Percentiles rank a stretch among this genome's conserved stretches.
Conservation (phyloP, 2,888 invertebrate genomes). For the Lasioglossum morio region DNA sequence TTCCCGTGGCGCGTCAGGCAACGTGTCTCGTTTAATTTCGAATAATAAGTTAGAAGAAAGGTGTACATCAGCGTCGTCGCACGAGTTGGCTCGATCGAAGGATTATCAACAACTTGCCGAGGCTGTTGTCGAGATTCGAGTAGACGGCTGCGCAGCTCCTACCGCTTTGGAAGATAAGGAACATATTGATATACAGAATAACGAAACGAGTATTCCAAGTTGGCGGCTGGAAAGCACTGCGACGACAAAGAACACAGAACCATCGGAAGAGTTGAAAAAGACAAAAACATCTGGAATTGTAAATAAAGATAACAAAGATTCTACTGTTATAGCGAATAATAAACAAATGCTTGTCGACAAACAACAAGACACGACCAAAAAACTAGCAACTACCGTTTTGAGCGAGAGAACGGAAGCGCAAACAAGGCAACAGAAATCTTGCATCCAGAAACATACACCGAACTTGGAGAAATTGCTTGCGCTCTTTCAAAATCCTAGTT, state of each 20-base stretch:
- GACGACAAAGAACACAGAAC: slow-evolving; percentile 5
- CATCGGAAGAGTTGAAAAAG: slow-evolving; percentile 35
- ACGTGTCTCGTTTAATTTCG: slow-evolving; percentile 39
- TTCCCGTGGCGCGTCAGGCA: slow-evolving; percentile 39
- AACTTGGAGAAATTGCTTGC: slow-evolving; percentile 89
- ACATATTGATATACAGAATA: slow-evolving; percentile 18
- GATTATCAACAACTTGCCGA: slow-evolving; percentile 32
- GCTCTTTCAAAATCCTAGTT: slow-evolving; percentile 88
- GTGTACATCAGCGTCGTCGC: background rate
- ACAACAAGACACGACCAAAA: slow-evolving; percentile 14
- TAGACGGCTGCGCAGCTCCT: slow-evolving; percentile 14
- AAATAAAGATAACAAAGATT: slow-evolving; percentile 32
- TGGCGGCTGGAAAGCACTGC: slow-evolving; percentile 19
- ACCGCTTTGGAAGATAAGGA: slow-evolving; percentile 14
- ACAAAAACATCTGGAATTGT: slow-evolving; percentile 33
- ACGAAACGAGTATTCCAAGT: slow-evolving; percentile 32
- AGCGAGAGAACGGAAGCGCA: slow-evolving; percentile 43
- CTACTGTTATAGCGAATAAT: slow-evolving; percentile 21
- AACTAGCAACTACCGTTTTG: slow-evolving; percentile 16
- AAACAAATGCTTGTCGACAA: slow-evolving; percentile 13
- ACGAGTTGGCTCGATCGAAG: slow-evolving; percentile 14
- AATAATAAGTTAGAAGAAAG: slow-evolving; percentile 31
- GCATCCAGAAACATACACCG: slow-evolving; percentile 83
- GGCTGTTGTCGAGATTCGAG: slow-evolving; percentile 19
- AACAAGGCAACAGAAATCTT: slow-evolving; percentile 48